phyloP scores from a whole-genome alignment of 2,113 vertebrate genomes.

The Atlantisia rogersi region DNA sequence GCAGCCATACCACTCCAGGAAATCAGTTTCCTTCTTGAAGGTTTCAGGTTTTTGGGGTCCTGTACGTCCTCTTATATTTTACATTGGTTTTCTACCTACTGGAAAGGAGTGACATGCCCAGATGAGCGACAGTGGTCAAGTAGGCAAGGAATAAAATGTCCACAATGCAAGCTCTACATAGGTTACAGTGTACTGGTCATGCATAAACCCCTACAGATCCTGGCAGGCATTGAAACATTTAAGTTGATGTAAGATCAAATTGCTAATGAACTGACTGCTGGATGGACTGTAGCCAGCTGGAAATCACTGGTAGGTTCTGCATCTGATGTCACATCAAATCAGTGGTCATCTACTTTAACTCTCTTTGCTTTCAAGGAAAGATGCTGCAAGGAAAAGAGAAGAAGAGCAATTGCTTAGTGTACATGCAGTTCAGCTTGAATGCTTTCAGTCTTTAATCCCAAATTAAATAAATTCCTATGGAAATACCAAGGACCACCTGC shows the following conservation, averaged over 20 bases:
- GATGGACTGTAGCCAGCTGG: conserved; percentile 45
- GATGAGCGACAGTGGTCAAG: conserved; percentile 11
- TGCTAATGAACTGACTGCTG: conserved; percentile 42
- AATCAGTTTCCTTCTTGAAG: background rate
- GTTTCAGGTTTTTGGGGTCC: background rate
- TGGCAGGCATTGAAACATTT: conserved; percentile 44
- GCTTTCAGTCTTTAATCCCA: background rate
- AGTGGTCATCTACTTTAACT: conserved; percentile 79
- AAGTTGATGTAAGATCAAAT: conserved; percentile 7
- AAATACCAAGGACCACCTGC: background rate
- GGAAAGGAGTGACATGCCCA: conserved; percentile 52
- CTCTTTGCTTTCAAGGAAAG: conserved; percentile 82
- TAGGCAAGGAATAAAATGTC: conserved; percentile 10
- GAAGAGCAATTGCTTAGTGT: background rate
- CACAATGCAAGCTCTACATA: conserved; percentile 35
- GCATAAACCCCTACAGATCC: conserved; percentile 59
- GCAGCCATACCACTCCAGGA: background rate
- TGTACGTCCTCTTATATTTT: conserved; percentile 21
- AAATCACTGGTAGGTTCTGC: conserved; percentile 26
- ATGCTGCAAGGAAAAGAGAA: conserved; percentile 70
- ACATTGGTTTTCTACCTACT: conserved; percentile 47
- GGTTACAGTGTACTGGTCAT: conserved; percentile 53
- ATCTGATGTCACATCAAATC: conserved; percentile 27
- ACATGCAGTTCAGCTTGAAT: background rate
- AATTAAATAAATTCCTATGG: background rate